Percentiles rank a stretch among this genome's conserved stretches.
Evolutionary conservation across 2,888 invertebrate genomes (phyloP).

Genomic region (Byasa hedistus): DNA sequence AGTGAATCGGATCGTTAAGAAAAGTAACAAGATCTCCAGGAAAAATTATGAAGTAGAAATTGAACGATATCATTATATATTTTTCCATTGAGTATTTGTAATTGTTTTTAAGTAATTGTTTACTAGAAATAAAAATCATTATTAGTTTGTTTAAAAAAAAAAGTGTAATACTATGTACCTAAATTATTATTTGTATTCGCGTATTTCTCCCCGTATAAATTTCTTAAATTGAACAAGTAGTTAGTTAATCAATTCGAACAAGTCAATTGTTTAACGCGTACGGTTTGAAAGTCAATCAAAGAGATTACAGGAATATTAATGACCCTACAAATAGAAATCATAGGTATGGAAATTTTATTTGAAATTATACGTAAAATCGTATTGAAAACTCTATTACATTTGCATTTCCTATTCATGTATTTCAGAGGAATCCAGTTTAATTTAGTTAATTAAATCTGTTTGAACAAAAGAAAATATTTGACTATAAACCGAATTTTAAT

Average conservation of each 20-base stretch:
- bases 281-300: background rate
- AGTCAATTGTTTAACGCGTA: background rate
- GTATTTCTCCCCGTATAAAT: too few relatives aligned
- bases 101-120: too few relatives aligned
- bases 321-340: background rate
- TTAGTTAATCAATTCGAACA: background rate
- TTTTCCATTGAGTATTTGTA: background rate
- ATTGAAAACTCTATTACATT: background rate
- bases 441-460: background rate
- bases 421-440: background rate
- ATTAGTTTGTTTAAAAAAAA: too few relatives aligned
- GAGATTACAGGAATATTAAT: background rate
- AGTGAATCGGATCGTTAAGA: conserved; percentile 1
- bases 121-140: too few relatives aligned
- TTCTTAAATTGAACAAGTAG: background rate
- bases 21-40: background rate
- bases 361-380: background rate
- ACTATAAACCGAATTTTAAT: background rate
- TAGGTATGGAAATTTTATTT: background rate
- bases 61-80: background rate
- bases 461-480: background rate
- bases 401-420: background rate
- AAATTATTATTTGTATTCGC: too few relatives aligned
- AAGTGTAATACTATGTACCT: too few relatives aligned
- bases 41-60: background rate